A percentile compares a stretch with the other conserved stretches of the same genome.
Evolutionary conservation across 1,140 invertebrate genomes (phyloP).

Genomic region (Brachionus plicatilis): DNA sequence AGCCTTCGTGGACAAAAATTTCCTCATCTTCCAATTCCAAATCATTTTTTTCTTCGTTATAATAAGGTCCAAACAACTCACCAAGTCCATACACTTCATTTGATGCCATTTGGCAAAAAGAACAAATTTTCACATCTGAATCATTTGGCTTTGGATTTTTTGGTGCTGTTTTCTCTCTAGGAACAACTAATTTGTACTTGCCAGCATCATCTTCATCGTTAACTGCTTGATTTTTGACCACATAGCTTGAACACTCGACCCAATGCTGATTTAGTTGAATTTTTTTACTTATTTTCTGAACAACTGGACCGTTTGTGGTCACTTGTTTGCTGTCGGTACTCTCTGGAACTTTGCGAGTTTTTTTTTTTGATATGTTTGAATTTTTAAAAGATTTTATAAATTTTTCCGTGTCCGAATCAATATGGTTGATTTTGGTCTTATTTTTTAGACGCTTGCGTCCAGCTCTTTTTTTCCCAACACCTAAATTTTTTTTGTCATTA

Average conservation of each 20-base stretch:
- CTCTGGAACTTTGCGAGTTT: background rate
- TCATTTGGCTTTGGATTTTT: background rate
- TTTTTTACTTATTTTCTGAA: background rate
- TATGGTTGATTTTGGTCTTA: background rate
- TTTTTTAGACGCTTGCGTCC: background rate
- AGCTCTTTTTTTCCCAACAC: background rate
- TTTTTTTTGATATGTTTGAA: background rate
- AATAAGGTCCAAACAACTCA: background rate
- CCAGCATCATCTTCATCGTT: background rate
- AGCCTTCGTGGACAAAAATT: background rate
- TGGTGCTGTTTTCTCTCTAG: background rate
- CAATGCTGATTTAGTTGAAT: background rate
- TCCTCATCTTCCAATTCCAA: background rate
- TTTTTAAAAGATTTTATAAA: constrained; percentile 21
- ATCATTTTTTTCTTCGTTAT: background rate
- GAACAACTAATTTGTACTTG: background rate
- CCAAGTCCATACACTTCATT: background rate
- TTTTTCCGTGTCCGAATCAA: constrained; percentile 1
- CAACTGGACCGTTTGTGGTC: background rate
- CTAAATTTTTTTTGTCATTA: background rate
- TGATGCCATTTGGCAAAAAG: background rate
- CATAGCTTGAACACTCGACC: background rate
- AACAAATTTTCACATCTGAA: background rate
- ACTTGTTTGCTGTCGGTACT: background rate
- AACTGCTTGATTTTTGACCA: background rate